Base-by-base conservation (phyloP, 2,888 invertebrate genomes). In the Lampropteryx suffumata region DNA sequence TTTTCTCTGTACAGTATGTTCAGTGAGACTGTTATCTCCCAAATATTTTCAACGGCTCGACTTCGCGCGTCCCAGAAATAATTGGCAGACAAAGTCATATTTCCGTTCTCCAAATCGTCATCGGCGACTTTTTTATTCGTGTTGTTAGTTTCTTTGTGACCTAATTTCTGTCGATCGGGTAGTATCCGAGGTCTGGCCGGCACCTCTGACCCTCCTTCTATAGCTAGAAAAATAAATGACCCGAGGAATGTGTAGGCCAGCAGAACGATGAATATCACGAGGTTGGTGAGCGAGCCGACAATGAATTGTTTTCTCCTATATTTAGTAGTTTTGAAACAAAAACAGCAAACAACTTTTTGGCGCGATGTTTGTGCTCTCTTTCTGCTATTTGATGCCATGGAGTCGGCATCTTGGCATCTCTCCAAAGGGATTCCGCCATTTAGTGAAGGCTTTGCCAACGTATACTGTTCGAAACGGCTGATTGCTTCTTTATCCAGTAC, bases 1-100 rank as follows among this genome's bases (percentile, higher is more conserved):
- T 97, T 97, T 73, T 96, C 95, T 77, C 94, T 93, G 79, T 97
- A 96, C 61, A 98, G 92, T 72, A 98, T 96, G 86, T 97, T 97
- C 64, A 97, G 86, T 54, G 94, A 94, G 61, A 95, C 95, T 2
- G 97, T 97, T 58, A 97, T 95, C 79, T 97, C 95, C 97, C 97
- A 97, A 73, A 98, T 96, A 81, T 95, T 96, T 84, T 96, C 96
- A 37, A 96, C 96, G 9, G 96, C 95, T 70, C 77, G 76, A 58
- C 82, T 90, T 55, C 90, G 76, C 2, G 89, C 90, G 50, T 90
- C 90, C 88, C 90, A 90, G 64, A 90, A 90, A 71, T 87, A 87
- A 74, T 87, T 90, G 33, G 86, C 82, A 35, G 90, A 87, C 61
- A 88, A 66, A 27, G 83, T 84, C 55, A 84, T 64, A 68, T 89